Evolutionary conservation across 2,113 vertebrate genomes (phyloP).

Genomic region (Gracilinanus agilis): DNA sequence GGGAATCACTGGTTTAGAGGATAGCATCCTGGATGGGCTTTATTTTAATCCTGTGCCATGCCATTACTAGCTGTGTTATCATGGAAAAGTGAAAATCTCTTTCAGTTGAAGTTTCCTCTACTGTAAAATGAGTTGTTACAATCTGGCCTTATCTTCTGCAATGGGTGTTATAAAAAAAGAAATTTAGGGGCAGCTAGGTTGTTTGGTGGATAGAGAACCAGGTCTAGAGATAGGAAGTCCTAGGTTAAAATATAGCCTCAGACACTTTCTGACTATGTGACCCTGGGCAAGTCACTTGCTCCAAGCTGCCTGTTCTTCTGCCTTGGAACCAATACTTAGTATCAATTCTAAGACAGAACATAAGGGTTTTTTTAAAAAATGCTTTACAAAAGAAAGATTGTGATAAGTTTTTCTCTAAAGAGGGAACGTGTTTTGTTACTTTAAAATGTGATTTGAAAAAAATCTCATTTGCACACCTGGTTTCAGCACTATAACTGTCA

Average conservation of each 20-base stretch:
- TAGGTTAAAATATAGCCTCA: no score
- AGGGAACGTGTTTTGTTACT: neutral
- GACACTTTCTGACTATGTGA: no score
- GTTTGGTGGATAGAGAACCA: no score
- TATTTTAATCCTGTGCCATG: neutral
- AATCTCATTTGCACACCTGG: conserved; percentile 1
- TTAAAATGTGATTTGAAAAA: neutral
- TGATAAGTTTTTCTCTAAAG: neutral
- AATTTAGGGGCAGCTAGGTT: no score
- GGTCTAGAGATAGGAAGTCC: no score
- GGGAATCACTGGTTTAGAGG: no score
- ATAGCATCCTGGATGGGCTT: neutral
- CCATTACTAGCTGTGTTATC: neutral
- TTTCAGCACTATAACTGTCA: conserved; percentile 7
- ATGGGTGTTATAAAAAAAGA: neutral
- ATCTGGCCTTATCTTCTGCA: neutral
- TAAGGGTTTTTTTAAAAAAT: neutral
- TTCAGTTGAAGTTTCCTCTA: neutral
- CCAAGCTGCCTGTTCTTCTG: no score
- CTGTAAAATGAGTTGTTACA: neutral
- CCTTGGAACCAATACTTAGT: no score
- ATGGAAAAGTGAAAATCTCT: neutral
- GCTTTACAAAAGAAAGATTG: neutral
- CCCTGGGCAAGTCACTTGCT: no score
- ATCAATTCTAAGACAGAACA: no score